Percentiles rank a stretch among this genome's conserved stretches.
Evolutionary conservation across 2,113 vertebrate genomes (phyloP).

Genomic region (Mesitornis unicolor): DNA sequence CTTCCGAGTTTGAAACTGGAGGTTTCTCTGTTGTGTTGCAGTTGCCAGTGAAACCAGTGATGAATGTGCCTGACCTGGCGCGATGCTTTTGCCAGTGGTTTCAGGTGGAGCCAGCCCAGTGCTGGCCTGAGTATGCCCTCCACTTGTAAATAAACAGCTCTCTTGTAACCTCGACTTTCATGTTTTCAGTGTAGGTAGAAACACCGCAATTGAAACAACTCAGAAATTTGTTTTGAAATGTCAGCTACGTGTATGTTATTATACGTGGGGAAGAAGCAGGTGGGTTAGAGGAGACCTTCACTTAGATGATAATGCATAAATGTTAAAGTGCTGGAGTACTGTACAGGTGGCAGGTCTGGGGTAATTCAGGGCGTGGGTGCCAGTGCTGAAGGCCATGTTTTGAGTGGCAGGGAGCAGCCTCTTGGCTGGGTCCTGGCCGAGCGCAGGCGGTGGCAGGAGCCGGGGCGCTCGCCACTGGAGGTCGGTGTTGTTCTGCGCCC

Average conservation of each 20-base stretch:
- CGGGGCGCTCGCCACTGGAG: background rate
- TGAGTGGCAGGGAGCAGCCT: background rate
- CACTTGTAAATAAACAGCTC: background rate
- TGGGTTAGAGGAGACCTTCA: background rate
- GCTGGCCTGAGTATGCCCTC: background rate
- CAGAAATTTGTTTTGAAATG: background rate
- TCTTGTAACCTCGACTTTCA: rapidly evolving
- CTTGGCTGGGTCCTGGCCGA: background rate
- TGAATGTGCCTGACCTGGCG: background rate
- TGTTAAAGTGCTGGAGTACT: background rate
- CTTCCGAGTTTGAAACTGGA: background rate
- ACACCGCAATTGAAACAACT: background rate
- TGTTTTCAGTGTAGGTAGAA: background rate
- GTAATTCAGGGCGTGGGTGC: background rate
- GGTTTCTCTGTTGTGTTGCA: background rate
- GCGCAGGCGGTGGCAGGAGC: too few relatives aligned
- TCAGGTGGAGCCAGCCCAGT: background rate
- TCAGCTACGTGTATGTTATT: background rate
- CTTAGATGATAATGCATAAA: rapidly evolving
- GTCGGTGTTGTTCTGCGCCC: background rate
- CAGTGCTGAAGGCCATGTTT: background rate
- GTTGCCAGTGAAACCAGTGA: background rate
- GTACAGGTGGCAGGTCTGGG: background rate
- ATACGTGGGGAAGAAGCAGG: background rate
- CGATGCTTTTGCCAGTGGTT: background rate